Evolutionary conservation across 2,888 invertebrate species (phyloP), one percentile per base, ranked within the genome.

Genomic region (Pheosia tremula): DNA sequence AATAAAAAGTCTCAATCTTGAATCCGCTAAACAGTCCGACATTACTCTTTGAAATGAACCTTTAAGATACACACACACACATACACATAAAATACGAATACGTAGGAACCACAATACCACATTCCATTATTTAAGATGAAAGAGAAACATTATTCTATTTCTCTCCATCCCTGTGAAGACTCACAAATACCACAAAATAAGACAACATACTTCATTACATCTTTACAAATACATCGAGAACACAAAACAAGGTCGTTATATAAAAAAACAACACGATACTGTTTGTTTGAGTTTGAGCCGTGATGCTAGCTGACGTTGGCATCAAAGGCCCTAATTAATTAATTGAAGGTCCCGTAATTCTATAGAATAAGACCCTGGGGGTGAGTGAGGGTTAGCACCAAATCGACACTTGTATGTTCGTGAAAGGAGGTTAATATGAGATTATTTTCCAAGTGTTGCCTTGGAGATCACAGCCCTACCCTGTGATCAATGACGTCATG

Each of bases 271-370:
- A 62, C 57, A 57, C 72, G 67, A 73, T 76, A 76, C 82, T 84
- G 81, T 83, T 77, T 72, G 61, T 71, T 62, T 62, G 66, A 74
- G 74, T 75, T 75, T 64, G 72, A 72, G 66, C 59, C 68, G 59
- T 55, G 49, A 41, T 66, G 56, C 56, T 59, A 66, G 68, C 68
- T 63, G 69, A 67, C 74, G 80, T 77, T 73, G 75, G 78, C 77
- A 79, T 80, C 84, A 85, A 85, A 85, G 79, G 77, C 72, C 77
- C 80, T 86, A 87, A 90, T 90, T 90, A 90, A 90, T 89, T 89
- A 89, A 82, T 79, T 79, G 74, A 80, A 85, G 84, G 75, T 78
- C 74, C 80, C 78, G 73, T 78, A 76, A 80, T 79, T 74, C 71
- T 70, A 72, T 69, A 72, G 74, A 83, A 80, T 81, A 80, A 77